phyloP scores from a whole-genome alignment of 2,113 vertebrate species.

The Tilapia sparmanii region DNA sequence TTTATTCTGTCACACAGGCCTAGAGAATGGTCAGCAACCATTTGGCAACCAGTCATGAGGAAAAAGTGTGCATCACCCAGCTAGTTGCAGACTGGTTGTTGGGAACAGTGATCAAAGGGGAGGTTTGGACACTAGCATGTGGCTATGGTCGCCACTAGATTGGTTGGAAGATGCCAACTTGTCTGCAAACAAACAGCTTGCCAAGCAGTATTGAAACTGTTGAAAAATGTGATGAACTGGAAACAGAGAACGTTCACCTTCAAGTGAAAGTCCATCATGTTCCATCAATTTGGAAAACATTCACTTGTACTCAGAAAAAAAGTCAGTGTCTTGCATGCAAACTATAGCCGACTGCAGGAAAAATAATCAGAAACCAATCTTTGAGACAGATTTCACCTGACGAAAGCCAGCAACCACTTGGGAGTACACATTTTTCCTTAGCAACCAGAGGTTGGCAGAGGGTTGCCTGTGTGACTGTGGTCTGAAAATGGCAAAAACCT shows the following conservation, averaged over 20 bases:
- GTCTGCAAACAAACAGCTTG: background rate
- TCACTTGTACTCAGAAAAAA: background rate
- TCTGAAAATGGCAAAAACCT: background rate
- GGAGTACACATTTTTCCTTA: background rate
- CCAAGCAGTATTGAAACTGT: background rate
- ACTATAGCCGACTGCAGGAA: background rate
- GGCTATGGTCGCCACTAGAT: background rate
- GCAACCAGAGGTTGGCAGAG: background rate
- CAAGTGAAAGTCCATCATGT: background rate
- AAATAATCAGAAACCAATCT: background rate
- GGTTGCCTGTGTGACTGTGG: background rate
- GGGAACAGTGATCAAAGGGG: background rate
- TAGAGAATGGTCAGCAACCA: background rate
- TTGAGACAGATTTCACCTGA: background rate
- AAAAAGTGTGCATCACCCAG: background rate
- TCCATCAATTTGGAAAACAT: background rate
- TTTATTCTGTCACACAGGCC: background rate
- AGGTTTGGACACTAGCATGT: background rate
- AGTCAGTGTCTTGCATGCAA: background rate
- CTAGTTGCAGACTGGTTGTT: background rate
- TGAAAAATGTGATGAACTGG: background rate
- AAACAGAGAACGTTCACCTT: background rate
- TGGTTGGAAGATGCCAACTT: background rate
- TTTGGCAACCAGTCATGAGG: background rate
- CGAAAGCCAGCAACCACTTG: background rate